Conservation (phyloP, 2,888 invertebrate species). For the Brachyptera putata region DNA sequence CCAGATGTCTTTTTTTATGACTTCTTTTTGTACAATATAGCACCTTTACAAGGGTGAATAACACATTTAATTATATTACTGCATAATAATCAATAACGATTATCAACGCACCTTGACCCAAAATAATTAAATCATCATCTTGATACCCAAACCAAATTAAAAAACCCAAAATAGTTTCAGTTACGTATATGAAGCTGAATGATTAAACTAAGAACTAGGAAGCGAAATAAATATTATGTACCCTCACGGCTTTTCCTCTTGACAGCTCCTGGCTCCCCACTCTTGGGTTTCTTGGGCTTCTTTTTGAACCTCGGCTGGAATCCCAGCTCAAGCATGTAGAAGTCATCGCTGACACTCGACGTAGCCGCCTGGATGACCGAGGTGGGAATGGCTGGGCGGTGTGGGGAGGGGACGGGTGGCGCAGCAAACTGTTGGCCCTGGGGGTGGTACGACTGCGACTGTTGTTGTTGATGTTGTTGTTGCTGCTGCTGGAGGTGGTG, state of each 20-base stretch:
- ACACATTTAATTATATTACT: too few relatives aligned
- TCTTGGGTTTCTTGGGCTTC: slow-evolving; percentile 75
- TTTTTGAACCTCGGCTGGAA: slow-evolving; percentile 74
- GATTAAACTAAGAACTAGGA: too few relatives aligned
- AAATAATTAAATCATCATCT: too few relatives aligned
- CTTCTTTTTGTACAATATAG: too few relatives aligned
- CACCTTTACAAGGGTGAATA: too few relatives aligned
- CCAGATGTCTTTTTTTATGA: too few relatives aligned
- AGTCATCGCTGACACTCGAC: slow-evolving; percentile 83
- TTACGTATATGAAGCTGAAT: too few relatives aligned
- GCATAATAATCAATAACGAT: too few relatives aligned
- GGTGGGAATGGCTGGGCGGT: slow-evolving; percentile 54
- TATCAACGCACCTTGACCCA: too few relatives aligned
- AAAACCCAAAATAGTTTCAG: too few relatives aligned
- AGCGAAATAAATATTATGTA: too few relatives aligned
- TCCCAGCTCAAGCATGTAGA: slow-evolving; percentile 72
- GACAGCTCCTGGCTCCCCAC: slow-evolving; percentile 71
- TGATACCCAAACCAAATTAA: too few relatives aligned
- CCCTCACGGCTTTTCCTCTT: slow-evolving; percentile 91
- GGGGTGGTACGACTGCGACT: slow-evolving; percentile 40
- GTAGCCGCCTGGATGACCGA: slow-evolving; percentile 71
- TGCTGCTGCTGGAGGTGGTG: slow-evolving; percentile 40
- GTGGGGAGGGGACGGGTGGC: slow-evolving; percentile 40
- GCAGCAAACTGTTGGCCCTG: slow-evolving; percentile 42
- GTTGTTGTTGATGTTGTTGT: slow-evolving; percentile 46